Conservation (phyloP, 2,888 invertebrate species). For the Dryomyza anilis region DNA sequence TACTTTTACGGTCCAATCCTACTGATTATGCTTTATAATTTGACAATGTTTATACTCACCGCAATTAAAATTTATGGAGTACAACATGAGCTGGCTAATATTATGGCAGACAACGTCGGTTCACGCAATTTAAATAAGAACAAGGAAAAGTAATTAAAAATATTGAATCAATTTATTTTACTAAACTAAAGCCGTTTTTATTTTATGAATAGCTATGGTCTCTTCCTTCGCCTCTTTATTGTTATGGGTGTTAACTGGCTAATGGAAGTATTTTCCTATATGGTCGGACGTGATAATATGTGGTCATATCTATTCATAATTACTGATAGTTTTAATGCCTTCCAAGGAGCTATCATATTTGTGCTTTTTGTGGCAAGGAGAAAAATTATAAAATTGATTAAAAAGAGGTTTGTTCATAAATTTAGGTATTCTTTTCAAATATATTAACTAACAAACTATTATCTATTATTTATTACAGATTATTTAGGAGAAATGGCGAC, state of each 20-base stretch:
- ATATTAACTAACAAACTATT: too few species aligned
- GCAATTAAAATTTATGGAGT: constrained; percentile 48
- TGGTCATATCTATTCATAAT: constrained; percentile 27
- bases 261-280: constrained; percentile 76
- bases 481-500: too few species aligned
- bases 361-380: constrained; percentile 46
- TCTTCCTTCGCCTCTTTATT: constrained; percentile 79
- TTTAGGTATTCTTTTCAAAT: too few species aligned
- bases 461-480: too few species aligned
- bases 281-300: constrained; percentile 7
- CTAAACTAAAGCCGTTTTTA: too few species aligned
- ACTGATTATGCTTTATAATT: constrained; percentile 49
- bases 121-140: constrained; percentile 44
- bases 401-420: too few species aligned
- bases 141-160: constrained; percentile 43
- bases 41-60: constrained; percentile 50
- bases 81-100: constrained; percentile 43
- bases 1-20: constrained; percentile 53
- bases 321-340: constrained; percentile 33
- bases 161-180: too few species aligned
- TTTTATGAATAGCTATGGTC: too few species aligned
- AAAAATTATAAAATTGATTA: too few species aligned
- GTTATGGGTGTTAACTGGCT: constrained; percentile 87
- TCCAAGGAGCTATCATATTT: constrained; percentile 47
- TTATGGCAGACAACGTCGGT: constrained; percentile 42